Conservation (phyloP, 2,113 vertebrate species). For the Fregetta grallaria region DNA sequence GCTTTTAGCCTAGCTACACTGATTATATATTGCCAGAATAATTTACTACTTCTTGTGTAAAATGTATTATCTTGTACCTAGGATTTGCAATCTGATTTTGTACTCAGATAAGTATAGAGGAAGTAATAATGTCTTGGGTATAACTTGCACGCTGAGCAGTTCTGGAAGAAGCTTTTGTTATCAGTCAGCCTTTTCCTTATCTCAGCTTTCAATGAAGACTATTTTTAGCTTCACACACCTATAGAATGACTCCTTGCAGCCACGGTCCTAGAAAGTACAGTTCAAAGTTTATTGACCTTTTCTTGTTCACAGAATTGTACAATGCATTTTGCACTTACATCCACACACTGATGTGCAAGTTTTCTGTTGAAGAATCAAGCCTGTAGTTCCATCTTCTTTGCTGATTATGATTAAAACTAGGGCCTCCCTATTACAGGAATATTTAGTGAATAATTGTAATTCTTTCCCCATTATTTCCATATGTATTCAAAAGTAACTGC, state of each 20-base stretch:
- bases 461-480: neutral
- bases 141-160: neutral
- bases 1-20: neutral
- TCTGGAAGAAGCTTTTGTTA: neutral
- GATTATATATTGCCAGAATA: neutral
- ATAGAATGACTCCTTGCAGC: neutral
- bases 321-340: neutral
- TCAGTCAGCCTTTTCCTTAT: neutral
- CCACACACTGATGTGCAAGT: neutral
- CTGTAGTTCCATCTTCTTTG: neutral
- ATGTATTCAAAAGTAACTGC: neutral
- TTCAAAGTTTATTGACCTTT: neutral
- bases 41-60: neutral
- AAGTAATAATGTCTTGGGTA: neutral
- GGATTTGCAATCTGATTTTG: neutral
- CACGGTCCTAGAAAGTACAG: neutral
- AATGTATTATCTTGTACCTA: neutral
- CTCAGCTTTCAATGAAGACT: neutral
- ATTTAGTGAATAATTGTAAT: neutral
- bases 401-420: neutral
- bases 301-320: neutral
- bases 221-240: neutral
- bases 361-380: neutral
- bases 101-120: neutral
- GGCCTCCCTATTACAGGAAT: neutral